phyloP scores from a whole-genome alignment of 2,888 invertebrate genomes.

The Anagyrus pseudococci region DNA sequence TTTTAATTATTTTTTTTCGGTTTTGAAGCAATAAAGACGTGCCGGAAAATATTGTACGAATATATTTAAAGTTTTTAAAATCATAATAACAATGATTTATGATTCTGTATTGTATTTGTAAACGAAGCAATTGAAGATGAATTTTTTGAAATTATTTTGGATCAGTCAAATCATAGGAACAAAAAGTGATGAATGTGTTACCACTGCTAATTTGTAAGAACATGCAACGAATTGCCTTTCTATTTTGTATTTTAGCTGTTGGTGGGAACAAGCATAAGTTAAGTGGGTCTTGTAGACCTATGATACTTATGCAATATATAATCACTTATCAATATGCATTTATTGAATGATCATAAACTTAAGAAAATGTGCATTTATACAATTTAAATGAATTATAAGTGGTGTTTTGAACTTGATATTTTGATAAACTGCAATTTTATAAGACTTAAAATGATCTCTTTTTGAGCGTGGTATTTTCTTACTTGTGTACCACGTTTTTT shows the following conservation, averaged over 20 bases:
- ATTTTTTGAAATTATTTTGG: not conserved
- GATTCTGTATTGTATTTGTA: not conserved
- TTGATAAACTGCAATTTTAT: constrained; percentile 21
- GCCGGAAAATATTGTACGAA: not conserved
- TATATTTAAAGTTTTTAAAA: not conserved
- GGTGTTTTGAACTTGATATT: constrained; percentile 22
- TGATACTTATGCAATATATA: constrained; percentile 26
- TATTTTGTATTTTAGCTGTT: constrained; percentile 20
- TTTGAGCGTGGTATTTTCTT: constrained; percentile 1
- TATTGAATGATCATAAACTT: constrained; percentile 25
- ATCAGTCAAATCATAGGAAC: constrained; percentile 16
- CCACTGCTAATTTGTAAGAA: constrained; percentile 21
- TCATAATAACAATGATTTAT: not conserved
- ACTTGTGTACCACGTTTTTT: not conserved
- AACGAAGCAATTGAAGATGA: not conserved
- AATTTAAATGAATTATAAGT: constrained; percentile 21
- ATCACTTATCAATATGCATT: constrained; percentile 33
- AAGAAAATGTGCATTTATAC: constrained; percentile 35
- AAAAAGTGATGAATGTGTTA: constrained; percentile 32
- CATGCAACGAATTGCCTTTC: constrained; percentile 23
- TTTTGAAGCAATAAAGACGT: constrained; percentile 12
- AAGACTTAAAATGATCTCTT: constrained; percentile 28
- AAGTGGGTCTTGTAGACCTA: constrained; percentile 17
- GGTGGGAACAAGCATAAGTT: constrained; percentile 23
- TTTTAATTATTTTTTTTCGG: not conserved